Percentiles rank a stretch among this genome's conserved stretches.
These are phyloP conservation scores for Margarornis squamiger DNA, from an alignment of 2,797 vertebrate genomes.

Conservation along the genomic window DNA sequence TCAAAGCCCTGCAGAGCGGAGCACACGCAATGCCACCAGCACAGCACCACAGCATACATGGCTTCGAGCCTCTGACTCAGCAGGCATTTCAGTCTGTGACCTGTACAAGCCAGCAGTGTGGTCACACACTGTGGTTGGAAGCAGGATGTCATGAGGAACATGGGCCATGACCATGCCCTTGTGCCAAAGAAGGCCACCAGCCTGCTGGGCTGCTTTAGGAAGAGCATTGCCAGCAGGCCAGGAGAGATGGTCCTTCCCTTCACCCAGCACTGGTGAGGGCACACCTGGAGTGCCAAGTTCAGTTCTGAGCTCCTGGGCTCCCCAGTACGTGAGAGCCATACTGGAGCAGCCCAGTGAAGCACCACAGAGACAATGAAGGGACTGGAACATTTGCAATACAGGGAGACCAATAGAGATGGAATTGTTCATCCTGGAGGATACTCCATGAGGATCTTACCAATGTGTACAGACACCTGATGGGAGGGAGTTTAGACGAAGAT, in stretches of 20 bases:
- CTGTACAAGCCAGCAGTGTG: neutral
- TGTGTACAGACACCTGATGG: neutral
- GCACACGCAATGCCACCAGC: neutral
- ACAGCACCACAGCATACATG: fast-evolving
- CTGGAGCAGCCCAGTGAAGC: neutral
- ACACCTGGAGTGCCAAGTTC: neutral
- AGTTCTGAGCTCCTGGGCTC: neutral
- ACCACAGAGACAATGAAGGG: neutral
- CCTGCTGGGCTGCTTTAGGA: neutral
- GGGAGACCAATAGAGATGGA: neutral
- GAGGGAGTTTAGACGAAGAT: neutral
- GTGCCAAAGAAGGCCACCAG: neutral
- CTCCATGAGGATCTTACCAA: neutral
- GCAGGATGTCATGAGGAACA: neutral
- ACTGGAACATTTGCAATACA: neutral
- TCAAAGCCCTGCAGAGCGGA: fast-evolving
- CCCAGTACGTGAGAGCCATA: neutral
- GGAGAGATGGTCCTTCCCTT: neutral
- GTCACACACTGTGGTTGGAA: fast-evolving
- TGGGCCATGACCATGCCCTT: neutral
- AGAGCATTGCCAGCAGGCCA: neutral
- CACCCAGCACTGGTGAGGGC: neutral
- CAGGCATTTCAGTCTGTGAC: neutral
- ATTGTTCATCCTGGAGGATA: neutral
- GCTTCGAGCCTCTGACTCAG: neutral